phyloP scores from a whole-genome alignment of 2,797 vertebrate species.

The Leontocebus nigricollis region DNA sequence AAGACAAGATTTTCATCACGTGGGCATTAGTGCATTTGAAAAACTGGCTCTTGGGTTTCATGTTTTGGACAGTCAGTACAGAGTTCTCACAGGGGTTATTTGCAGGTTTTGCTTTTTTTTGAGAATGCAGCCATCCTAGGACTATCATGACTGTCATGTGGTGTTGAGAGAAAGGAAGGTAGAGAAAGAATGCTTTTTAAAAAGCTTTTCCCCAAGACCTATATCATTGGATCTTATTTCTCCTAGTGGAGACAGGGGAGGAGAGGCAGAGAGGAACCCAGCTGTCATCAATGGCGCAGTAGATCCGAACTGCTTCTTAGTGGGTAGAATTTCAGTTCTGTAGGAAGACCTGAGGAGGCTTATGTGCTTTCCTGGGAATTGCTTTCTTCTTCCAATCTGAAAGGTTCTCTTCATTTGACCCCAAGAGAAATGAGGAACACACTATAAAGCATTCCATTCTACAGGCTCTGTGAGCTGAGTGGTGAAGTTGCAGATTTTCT shows the following conservation, averaged over 20 bases:
- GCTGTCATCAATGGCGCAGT: rapidly evolving
- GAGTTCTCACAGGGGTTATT: not conserved
- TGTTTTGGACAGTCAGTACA: not conserved
- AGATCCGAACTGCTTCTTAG: rapidly evolving
- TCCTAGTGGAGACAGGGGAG: not conserved
- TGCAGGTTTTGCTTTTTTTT: not conserved
- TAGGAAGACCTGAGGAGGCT: not conserved
- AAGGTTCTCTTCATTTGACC: not conserved
- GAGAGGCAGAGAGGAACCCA: not conserved
- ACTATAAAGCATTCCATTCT: not conserved
- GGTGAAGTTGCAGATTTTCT: not conserved
- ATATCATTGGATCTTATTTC: not conserved
- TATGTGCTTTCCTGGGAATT: not conserved
- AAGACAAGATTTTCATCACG: not conserved
- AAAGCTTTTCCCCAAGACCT: not conserved
- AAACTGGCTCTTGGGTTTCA: not conserved
- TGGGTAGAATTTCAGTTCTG: not conserved
- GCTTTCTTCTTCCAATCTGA: not conserved
- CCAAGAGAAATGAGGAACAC: not conserved
- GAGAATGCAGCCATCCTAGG: not conserved
- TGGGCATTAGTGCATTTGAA: not conserved
- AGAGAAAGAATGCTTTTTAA: not conserved
- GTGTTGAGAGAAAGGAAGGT: not conserved
- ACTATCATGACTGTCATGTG: not conserved
- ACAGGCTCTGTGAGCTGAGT: not conserved